These are phyloP conservation scores for Drosophila aldrichi DNA, from an alignment of 2,888 invertebrate species.

Conservation along the genomic window DNA sequence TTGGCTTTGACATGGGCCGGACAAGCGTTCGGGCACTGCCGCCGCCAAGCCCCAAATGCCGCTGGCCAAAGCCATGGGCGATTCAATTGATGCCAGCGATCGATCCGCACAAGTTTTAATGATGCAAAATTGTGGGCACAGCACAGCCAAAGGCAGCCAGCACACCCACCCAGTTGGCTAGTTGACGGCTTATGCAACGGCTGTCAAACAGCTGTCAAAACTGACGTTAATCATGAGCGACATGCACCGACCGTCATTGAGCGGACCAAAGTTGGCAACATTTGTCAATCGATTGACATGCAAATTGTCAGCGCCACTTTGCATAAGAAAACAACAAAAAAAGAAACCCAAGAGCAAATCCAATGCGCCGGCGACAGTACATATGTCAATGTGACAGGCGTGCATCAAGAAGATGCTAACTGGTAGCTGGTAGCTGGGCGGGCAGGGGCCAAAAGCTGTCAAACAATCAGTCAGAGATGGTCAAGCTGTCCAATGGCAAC, in stretches of 20 bases:
- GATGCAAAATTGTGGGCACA: constrained; percentile 60
- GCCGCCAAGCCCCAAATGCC: constrained; percentile 58
- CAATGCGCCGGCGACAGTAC: constrained; percentile 61
- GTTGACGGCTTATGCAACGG: constrained; percentile 68
- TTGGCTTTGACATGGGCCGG: constrained; percentile 70
- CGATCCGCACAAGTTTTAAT: constrained; percentile 62
- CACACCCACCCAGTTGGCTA: constrained; percentile 58
- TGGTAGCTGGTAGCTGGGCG: neutral
- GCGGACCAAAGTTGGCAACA: constrained; percentile 76
- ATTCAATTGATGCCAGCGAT: constrained; percentile 28
- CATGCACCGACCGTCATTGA: constrained; percentile 72
- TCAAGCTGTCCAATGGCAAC: constrained; percentile 36
- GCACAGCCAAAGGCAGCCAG: constrained; percentile 1
- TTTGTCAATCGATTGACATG: constrained; percentile 79
- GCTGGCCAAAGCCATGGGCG: constrained; percentile 18
- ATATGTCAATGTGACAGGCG: constrained; percentile 77
- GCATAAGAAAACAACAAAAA: constrained; percentile 39
- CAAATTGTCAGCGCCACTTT: constrained; percentile 79
- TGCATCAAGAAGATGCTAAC: constrained; percentile 58
- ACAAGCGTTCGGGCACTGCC: constrained; percentile 43
- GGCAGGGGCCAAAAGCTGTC: constrained; percentile 54
- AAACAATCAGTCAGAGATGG: constrained; percentile 74
- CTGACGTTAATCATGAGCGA: constrained; percentile 73
- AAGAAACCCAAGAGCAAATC: constrained; percentile 4
- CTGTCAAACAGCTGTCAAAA: constrained; percentile 78